phyloP scores from a whole-genome alignment of 2,797 vertebrate species.

The Rhadinocentrus ornatus region DNA sequence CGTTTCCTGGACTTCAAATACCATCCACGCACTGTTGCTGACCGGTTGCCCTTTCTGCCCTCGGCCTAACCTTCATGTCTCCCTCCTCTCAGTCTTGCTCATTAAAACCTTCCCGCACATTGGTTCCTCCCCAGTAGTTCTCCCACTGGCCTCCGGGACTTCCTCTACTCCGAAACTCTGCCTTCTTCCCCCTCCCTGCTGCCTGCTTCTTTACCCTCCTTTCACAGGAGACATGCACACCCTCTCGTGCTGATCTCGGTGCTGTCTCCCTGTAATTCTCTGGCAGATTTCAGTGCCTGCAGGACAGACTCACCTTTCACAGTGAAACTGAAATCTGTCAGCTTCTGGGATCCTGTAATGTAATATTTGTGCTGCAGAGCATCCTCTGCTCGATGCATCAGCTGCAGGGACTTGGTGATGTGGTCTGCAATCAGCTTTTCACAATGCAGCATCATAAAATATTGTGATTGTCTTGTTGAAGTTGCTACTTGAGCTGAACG shows the following conservation, averaged over 20 bases:
- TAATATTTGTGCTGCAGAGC: slow-evolving; percentile 61
- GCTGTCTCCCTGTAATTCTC: slow-evolving; percentile 53
- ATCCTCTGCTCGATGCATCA: slow-evolving; percentile 25
- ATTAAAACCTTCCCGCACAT: slow-evolving; percentile 67
- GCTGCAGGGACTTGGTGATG: slow-evolving; percentile 16
- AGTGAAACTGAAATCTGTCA: slow-evolving; percentile 41
- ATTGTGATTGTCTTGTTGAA: background rate
- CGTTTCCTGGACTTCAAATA: slow-evolving; percentile 29
- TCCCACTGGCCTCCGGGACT: slow-evolving; percentile 52
- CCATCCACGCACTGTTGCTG: slow-evolving; percentile 10
- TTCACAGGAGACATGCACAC: slow-evolving; percentile 48
- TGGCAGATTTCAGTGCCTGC: slow-evolving; percentile 51
- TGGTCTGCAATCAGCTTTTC: slow-evolving; percentile 10
- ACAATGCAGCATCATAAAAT: slow-evolving; percentile 1
- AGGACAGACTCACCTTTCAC: slow-evolving; percentile 50
- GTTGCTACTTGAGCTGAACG: background rate
- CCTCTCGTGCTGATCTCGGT: slow-evolving; percentile 55
- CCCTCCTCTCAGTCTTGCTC: slow-evolving; percentile 53
- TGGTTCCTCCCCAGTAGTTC: slow-evolving; percentile 57
- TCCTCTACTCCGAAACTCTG: slow-evolving; percentile 37
- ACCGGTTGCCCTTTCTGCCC: slow-evolving; percentile 40
- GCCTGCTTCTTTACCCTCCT: slow-evolving; percentile 33
- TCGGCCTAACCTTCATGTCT: slow-evolving; percentile 52
- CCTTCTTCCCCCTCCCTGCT: slow-evolving; percentile 31
- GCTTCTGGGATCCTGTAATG: slow-evolving; percentile 54